These are phyloP conservation scores for Sylvicola cinctus DNA, from an alignment of 2,888 invertebrate species.

Conservation along the genomic window DNA sequence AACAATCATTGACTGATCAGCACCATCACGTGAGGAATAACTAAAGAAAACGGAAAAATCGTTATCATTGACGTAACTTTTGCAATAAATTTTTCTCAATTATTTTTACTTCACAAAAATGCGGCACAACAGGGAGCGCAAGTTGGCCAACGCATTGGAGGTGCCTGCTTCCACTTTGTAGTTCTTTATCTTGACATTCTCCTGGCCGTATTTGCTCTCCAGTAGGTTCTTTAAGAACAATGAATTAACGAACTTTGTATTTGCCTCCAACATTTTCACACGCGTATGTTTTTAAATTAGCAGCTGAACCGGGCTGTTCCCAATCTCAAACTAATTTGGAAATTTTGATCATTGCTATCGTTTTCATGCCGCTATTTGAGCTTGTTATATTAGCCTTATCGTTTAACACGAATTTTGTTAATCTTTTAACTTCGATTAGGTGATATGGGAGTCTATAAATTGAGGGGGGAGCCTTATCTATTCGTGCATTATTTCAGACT, in stretches of 20 bases:
- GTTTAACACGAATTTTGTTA: no score
- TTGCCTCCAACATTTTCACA: conserved; percentile 1
- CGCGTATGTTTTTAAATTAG: no score
- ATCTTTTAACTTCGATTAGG: no score
- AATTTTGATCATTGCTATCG: no score
- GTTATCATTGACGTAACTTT: background rate
- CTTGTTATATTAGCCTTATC: no score
- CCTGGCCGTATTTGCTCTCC: conserved; percentile 5
- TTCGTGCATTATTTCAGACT: no score
- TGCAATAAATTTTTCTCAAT: background rate
- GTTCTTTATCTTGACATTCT: conserved; percentile 6
- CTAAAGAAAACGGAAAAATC: background rate
- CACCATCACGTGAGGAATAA: conserved; percentile 4
- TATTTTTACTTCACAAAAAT: conserved; percentile 4
- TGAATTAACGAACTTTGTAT: conserved; percentile 8
- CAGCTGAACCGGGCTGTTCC: no score
- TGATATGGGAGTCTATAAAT: no score
- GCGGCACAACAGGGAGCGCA: conserved; percentile 4
- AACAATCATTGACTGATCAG: conserved; percentile 4
- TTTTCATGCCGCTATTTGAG: no score
- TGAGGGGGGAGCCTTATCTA: no score
- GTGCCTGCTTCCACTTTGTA: conserved; percentile 5
- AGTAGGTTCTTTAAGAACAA: conserved; percentile 7
- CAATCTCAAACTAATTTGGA: no score
- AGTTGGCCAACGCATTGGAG: background rate